Percentiles rank a stretch among this genome's conserved stretches.
phyloP scores from a whole-genome alignment of 2,888 invertebrate genomes.

The Esperia sulphurella region DNA sequence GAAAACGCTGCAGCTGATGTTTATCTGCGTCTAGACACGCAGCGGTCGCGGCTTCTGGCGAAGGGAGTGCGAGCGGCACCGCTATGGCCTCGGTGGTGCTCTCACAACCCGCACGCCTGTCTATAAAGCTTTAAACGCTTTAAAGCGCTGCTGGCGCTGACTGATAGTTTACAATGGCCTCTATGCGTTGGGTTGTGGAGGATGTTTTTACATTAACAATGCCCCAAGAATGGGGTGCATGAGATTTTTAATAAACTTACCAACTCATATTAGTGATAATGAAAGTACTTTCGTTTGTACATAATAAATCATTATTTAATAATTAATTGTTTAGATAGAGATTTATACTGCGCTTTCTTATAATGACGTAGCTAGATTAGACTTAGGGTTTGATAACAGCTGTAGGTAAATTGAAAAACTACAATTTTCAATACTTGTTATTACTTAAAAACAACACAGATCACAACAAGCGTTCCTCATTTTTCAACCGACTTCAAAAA shows the following conservation, averaged over 20 bases:
- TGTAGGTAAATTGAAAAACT: not conserved
- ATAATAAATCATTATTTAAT: conserved; percentile 6
- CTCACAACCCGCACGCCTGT: conserved; percentile 86
- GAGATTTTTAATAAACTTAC: conserved; percentile 3
- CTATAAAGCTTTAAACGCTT: conserved; percentile 48
- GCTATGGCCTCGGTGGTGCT: conserved; percentile 88
- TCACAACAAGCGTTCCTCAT: no score
- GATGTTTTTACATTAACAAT: not conserved
- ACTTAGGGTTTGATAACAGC: not conserved
- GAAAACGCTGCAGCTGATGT: conserved; percentile 78
- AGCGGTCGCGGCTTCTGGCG: conserved; percentile 81
- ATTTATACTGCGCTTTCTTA: not conserved
- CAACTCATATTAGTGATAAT: not conserved
- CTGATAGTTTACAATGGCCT: conserved; percentile 7
- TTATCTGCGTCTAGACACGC: conserved; percentile 83
- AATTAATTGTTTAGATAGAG: not conserved
- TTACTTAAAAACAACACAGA: no score
- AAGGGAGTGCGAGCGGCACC: conserved; percentile 84
- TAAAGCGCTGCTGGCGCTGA: conserved; percentile 13
- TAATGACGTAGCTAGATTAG: conserved; percentile 5
- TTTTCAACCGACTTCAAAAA: no score
- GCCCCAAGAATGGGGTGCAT: not conserved
- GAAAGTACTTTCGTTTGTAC: conserved; percentile 6
- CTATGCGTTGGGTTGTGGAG: conserved; percentile 1
- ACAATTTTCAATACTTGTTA: not conserved